A percentile compares a stretch with the other conserved stretches of the same genome.
phyloP scores from a whole-genome alignment of 2,113 vertebrate genomes.

The Corydoras maculifer region DNA sequence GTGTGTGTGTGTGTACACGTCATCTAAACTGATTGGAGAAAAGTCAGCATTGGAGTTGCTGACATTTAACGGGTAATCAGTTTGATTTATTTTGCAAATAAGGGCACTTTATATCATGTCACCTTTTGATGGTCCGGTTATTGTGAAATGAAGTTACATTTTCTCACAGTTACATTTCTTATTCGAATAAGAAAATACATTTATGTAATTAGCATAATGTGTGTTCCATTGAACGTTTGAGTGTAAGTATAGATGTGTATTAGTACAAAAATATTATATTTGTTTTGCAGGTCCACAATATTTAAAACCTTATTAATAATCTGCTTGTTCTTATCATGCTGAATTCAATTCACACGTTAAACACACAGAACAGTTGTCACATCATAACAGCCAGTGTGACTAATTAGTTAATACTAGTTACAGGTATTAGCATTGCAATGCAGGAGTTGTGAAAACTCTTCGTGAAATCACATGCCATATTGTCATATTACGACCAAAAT shows the following conservation, averaged over 20 bases:
- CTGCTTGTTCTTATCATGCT: constrained; percentile 13
- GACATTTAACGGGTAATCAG: constrained; percentile 27
- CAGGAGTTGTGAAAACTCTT: background rate
- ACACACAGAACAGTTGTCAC: constrained; percentile 22
- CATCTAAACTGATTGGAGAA: constrained; percentile 32
- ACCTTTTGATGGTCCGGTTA: constrained; percentile 11
- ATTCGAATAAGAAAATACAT: no score
- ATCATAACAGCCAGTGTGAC: constrained; percentile 7
- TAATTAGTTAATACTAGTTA: constrained; percentile 10
- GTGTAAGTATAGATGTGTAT: background rate
- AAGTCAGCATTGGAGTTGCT: constrained; percentile 1
- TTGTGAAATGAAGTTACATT: background rate
- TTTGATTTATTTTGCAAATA: constrained; percentile 33
- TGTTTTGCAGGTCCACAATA: background rate
- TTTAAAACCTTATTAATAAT: background rate
- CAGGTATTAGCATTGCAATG: background rate
- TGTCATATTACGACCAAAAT: no score
- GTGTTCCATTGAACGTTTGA: background rate
- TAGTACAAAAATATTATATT: background rate
- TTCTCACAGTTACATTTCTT: no score
- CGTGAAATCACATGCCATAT: no score
- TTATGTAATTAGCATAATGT: no score
- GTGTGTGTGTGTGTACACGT: constrained; percentile 3
- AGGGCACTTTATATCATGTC: constrained; percentile 3
- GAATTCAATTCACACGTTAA: constrained; percentile 16